A percentile compares a stretch with the other conserved stretches of the same genome.
These are phyloP conservation scores for Aphrophora alni DNA, from an alignment of 2,888 invertebrate genomes.

Conservation along the genomic window DNA sequence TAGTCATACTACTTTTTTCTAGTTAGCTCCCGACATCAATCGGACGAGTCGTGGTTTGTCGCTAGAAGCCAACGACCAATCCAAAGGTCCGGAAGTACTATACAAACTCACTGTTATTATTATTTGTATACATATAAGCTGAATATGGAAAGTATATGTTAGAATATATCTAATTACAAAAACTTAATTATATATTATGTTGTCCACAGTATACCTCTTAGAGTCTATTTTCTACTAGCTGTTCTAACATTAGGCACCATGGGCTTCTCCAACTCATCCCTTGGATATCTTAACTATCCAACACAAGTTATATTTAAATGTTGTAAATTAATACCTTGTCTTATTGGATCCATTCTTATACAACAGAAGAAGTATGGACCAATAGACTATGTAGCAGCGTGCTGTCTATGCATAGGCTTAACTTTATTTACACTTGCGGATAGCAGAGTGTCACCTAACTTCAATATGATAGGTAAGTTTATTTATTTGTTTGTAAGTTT, in stretches of 20 bases:
- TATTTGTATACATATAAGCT: too few relatives aligned
- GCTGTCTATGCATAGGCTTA: conserved; percentile 87
- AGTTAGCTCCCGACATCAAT: too few relatives aligned
- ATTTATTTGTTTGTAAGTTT: too few relatives aligned
- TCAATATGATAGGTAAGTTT: conserved; percentile 62
- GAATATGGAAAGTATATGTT: too few relatives aligned
- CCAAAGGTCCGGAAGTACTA: too few relatives aligned
- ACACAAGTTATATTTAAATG: conserved; percentile 98
- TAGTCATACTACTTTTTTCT: too few relatives aligned
- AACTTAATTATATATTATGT: conserved; percentile 11
- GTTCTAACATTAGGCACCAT: conserved; percentile 92
- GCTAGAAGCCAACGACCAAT: too few relatives aligned
- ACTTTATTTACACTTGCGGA: conserved; percentile 90
- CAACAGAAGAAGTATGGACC: conserved; percentile 86
- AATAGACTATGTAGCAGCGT: conserved; percentile 83
- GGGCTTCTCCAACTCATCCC: conserved; percentile 93
- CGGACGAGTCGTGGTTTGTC: too few relatives aligned
- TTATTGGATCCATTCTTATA: conserved; percentile 92
- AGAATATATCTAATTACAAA: too few relatives aligned
- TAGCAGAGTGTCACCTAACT: conserved; percentile 64
- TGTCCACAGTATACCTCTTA: conserved; percentile 78
- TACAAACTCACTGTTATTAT: too few relatives aligned
- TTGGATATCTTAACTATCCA: conserved; percentile 95
- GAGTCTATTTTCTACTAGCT: conserved; percentile 81
- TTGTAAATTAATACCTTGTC: conserved; percentile 95